phyloP scores from a whole-genome alignment of 2,113 vertebrate genomes.

The Lophius piscatorius region DNA sequence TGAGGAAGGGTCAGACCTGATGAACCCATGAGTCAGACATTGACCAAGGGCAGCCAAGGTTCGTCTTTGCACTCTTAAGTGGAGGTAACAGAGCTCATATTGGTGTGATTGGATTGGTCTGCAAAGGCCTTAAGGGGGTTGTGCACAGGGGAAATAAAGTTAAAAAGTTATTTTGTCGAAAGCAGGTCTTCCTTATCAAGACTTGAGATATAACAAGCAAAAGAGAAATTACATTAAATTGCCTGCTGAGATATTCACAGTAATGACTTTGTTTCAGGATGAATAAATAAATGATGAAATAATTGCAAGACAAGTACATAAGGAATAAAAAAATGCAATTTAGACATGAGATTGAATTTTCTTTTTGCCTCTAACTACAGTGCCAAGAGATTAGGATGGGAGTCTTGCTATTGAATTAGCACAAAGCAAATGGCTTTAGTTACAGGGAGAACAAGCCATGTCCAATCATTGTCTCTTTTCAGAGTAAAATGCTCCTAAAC shows the following conservation, averaged over 20 bases:
- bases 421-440: conserved; percentile 56
- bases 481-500: conserved; percentile 38
- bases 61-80: conserved; percentile 46
- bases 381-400: conserved; percentile 34
- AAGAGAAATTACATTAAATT: conserved; percentile 12
- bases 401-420: conserved; percentile 56
- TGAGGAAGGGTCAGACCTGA: conserved; percentile 13
- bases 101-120: conserved; percentile 37
- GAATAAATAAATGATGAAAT: no score
- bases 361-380: conserved; percentile 39
- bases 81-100: conserved; percentile 48
- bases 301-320: conserved; percentile 41
- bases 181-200: conserved; percentile 16
- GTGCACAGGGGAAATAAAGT: conserved; percentile 46
- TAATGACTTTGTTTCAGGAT: conserved; percentile 34
- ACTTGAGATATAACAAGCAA: conserved; percentile 29
- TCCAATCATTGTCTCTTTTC: conserved; percentile 58
- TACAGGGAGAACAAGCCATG: conserved; percentile 47
- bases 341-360: conserved; percentile 41
- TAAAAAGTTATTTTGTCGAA: conserved; percentile 47
- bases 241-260: conserved; percentile 18
- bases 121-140: conserved; percentile 31
- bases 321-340: conserved; percentile 20
- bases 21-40: conserved; percentile 29
- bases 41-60: conserved; percentile 23